These are phyloP conservation scores for Diachasmimorpha longicaudata DNA, from an alignment of 1,140 invertebrate genomes.

Conservation along the genomic window DNA sequence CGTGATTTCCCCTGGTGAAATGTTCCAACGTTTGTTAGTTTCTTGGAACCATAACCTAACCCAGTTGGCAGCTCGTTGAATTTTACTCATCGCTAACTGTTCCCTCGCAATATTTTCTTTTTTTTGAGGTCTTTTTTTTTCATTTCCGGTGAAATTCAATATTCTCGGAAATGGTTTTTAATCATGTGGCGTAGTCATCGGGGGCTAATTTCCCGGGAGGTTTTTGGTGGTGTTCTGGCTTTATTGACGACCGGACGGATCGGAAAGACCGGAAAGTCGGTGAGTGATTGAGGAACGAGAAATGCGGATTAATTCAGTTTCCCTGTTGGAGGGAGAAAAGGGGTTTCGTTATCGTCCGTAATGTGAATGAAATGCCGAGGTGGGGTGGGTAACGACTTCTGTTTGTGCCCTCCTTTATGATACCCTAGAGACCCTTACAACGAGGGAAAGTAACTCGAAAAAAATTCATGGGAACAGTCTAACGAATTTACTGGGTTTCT, in stretches of 20 bases:
- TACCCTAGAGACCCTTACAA: no score
- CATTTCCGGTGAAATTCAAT: not conserved
- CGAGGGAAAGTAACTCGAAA: no score
- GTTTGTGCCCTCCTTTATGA: no score
- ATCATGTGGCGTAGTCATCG: not conserved
- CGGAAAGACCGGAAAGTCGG: not conserved
- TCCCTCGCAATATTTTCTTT: not conserved
- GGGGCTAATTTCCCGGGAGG: not conserved
- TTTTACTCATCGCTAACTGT: not conserved
- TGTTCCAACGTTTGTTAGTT: not conserved
- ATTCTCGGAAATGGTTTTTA: not conserved
- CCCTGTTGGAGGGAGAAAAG: no score
- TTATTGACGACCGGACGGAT: not conserved
- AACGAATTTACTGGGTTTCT: no score
- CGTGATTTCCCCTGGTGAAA: constrained; percentile 1
- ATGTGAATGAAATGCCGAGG: no score
- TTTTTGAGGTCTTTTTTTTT: no score
- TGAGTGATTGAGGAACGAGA: not conserved
- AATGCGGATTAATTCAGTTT: not conserved
- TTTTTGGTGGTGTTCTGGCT: not conserved
- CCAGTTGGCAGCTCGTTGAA: not conserved
- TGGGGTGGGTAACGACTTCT: no score
- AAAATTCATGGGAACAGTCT: no score
- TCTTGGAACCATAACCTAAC: not conserved
- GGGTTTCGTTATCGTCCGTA: no score